Evolutionary conservation across 2,797 vertebrate genomes (phyloP), one percentile per base, ranked within the genome.

Genomic region (Sphenodon punctatus): DNA sequence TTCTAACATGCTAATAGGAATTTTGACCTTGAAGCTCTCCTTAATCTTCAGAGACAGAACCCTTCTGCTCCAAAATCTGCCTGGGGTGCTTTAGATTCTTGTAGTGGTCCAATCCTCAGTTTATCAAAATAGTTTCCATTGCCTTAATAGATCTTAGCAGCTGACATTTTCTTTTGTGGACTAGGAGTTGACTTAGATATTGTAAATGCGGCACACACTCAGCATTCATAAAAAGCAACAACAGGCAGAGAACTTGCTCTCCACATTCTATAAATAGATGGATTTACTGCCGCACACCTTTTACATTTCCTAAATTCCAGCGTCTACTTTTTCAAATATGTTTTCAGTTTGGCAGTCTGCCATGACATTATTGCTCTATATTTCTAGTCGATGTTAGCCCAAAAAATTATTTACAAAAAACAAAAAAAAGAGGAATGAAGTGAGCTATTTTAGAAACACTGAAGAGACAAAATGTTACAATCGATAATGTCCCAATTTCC

Each of bases 361-460:
- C 67, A 51, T 61, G 14, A 25, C 25, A 51, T 60, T 80, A 77
- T 76, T 82, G 15, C 46, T 80, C 84, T 89, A 66, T 81, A 88
- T 75, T 84, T n/a, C 14, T 66, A 87, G 63, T 72, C 66, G 92
- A 25, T 82, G 80, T 78, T 92, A 91, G 79, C 4, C 63, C 46
- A 78, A n/a, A n/a, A n/a, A n/a, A 49, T 80, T 82, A 27, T 85
- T 60, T 30, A 30, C 36, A 25, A 38, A 30, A 25, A 41, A 34
- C 22, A 25, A 25, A 32, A 36, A 34, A 23, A 89, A 88, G 90
- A 79, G 88, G 86, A 90, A 88, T 79, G 59, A 67, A 34, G 12
- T 30, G 63, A 85, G 53, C 42, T 91, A 70, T 87, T 93, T 90
- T 71, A 88, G 76, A 91, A 92, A 88, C 23, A 80, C 16, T 77